Percentiles rank a stretch among this genome's conserved stretches.
Evolutionary conservation across 2,888 invertebrate genomes (phyloP).

Genomic region (Apantesis nais): DNA sequence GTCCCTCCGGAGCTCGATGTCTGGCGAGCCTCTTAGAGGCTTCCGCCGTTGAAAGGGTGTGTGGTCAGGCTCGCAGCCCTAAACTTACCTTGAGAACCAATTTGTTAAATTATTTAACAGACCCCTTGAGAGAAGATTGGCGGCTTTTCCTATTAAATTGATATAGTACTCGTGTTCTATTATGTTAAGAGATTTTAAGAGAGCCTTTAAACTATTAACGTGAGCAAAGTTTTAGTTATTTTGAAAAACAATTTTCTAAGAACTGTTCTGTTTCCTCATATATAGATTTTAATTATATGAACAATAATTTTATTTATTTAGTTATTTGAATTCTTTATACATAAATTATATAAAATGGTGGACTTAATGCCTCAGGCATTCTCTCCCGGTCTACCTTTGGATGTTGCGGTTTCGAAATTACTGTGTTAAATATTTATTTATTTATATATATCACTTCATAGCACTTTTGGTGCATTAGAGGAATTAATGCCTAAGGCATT

Average conservation of each 20-base stretch:
- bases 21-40: constrained; percentile 73
- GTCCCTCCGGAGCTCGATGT: constrained; percentile 67
- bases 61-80: constrained; percentile 76
- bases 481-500: too few species aligned
- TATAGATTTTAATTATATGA: too few species aligned
- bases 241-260: too few species aligned
- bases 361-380: too few species aligned
- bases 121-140: constrained; percentile 56
- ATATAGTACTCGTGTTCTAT: constrained; percentile 30
- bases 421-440: too few species aligned
- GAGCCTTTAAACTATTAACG: background rate
- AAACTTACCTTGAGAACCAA: constrained; percentile 76
- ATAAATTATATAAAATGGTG: too few species aligned
- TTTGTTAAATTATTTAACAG: constrained; percentile 81
- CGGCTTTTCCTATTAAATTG: constrained; percentile 55
- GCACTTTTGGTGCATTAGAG: too few species aligned
- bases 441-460: too few species aligned
- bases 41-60: constrained; percentile 77
- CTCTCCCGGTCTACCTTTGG: too few species aligned
- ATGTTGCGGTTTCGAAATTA: too few species aligned
- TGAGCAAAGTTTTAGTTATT: background rate
- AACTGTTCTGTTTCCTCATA: too few species aligned
- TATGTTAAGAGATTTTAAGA: constrained; percentile 6
- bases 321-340: background rate
- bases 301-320: too few species aligned